phyloP scores from a whole-genome alignment of 2,113 vertebrate genomes.

The Mugil cephalus region DNA sequence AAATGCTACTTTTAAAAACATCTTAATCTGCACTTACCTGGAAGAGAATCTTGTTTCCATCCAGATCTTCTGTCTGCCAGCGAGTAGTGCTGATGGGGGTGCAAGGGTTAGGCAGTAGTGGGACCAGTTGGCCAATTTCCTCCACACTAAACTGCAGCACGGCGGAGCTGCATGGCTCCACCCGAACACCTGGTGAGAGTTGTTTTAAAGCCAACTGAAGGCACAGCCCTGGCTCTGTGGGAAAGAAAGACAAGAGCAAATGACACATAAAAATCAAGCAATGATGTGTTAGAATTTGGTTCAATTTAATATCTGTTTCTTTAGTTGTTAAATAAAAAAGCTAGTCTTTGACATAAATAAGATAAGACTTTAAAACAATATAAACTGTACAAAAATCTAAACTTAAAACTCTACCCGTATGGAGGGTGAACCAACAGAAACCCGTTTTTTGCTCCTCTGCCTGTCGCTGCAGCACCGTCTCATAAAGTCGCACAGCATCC shows the following conservation, averaged over 20 bases:
- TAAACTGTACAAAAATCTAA: no score
- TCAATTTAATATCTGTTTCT: no score
- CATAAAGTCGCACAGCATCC: constrained; percentile 90
- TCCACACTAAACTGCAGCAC: constrained; percentile 92
- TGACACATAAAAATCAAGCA: no score
- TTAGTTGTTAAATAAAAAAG: no score
- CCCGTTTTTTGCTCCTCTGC: constrained; percentile 84
- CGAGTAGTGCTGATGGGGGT: constrained; percentile 90
- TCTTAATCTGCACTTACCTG: constrained; percentile 82
- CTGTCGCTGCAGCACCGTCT: constrained; percentile 88
- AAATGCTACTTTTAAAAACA: background rate
- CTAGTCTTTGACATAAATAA: no score
- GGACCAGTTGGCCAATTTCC: constrained; percentile 94
- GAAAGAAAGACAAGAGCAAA: background rate
- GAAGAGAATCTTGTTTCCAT: constrained; percentile 93
- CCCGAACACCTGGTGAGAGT: constrained; percentile 85
- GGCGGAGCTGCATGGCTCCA: constrained; percentile 85
- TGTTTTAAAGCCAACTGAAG: constrained; percentile 93
- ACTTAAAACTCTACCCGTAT: constrained; percentile 45
- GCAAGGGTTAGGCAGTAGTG: constrained; percentile 93
- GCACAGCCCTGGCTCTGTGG: constrained; percentile 59
- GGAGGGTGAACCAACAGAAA: constrained; percentile 88
- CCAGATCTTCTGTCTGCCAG: constrained; percentile 97
- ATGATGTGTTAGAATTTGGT: no score
- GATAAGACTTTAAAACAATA: no score